Base-by-base conservation (phyloP, 2,888 invertebrate genomes). In the Digitonthophagus gazella region DNA sequence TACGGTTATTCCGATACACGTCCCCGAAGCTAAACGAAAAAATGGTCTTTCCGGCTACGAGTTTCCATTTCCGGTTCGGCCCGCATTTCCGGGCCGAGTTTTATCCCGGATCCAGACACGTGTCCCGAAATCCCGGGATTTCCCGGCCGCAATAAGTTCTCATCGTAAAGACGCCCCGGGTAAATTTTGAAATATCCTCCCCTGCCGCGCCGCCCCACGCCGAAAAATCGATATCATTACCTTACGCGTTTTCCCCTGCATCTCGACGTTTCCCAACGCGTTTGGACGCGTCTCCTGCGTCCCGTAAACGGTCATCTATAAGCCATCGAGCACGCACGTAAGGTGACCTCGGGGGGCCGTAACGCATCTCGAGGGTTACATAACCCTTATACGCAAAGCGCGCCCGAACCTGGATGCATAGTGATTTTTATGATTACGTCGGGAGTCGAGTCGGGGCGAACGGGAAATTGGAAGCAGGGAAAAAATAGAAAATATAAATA, bases 71-170 rank as follows among this genome's bases (percentile, higher is more conserved):
- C 85, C 85, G 84, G 81, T 81, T 77, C 77, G 78, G 74, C 76
- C 28, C 28, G 28, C 28, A 44, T 44, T 44, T 44, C 28, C 28
- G 28, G 28, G 28, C 84, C 85, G 81, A 81, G 82, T 84, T 20
- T 86, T 84, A 85, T 84, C 84, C 85, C 84, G 83, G 83, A 82
- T 81, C 86, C 86, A 85, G 86, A 85, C 84, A 84, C 85, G 84
- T 83, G 79, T 78, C 81, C 28, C 79, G 86, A 72, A 75, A 75
- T 74, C 74, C 74, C 71, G 72, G 74, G 74, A 76, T 76, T 75
- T 78, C 75, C 72, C 72, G 71, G 72, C 71, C 71, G 76, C 76
- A 76, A 78, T 78, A 78, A 74, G 76, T 76, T 76, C 74, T 76
- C 75, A 76, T 77, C 77, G 74, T 77, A 76, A 77, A 75, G 77